Base-by-base conservation (phyloP, 1,140 invertebrate species). In the Thaumetopoea pityocampa region DNA sequence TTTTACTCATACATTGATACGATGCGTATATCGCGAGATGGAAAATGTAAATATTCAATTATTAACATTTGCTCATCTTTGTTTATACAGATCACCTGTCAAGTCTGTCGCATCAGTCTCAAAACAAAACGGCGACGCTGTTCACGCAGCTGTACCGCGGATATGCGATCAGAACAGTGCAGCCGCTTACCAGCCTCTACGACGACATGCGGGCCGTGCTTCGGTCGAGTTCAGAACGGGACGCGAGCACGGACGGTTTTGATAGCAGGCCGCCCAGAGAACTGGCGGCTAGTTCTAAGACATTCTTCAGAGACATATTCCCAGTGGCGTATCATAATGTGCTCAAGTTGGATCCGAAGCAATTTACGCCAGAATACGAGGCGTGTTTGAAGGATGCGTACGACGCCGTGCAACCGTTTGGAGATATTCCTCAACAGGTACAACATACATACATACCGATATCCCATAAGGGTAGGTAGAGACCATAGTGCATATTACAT, bases 301-400 rank as follows among this genome's bases (percentile, higher is more conserved):
- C 87, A 10, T 96, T 96, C 85, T 97, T 96, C 83, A 87, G 89
- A n/a, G 86, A 90, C 8, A 80, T 97, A 1, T 96, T 96, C 70
- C 93, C 93, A 0, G 85, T 94, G 8, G 92, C 94, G 8, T 96
- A 95, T 67, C 92, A 94, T 61, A 90, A 91, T 47, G 87, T 87
- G 1, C 84, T 92, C 4, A 87, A 87, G 57, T 67, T 64, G 10
- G 76, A 84, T 20, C 38, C 60, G 5, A 79, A 72, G 43, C 70
- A 86, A 26, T 91, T 95, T 62, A 91, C 91, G 3, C 85, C 89
- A 2, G 90, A 92, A 26, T 95, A 94, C 65, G 91, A 91, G 36
- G 86, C 86, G 16, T 97, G 95, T 56, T 70, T 97, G 46, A 88
- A 89, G 64, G 88, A 90, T 16, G 89, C 91, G n/a, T 90, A 90